A percentile compares a stretch with the other conserved stretches of the same genome.
Evolutionary conservation across 2,888 invertebrate species (phyloP).

Genomic region (Drosophila paracracens): DNA sequence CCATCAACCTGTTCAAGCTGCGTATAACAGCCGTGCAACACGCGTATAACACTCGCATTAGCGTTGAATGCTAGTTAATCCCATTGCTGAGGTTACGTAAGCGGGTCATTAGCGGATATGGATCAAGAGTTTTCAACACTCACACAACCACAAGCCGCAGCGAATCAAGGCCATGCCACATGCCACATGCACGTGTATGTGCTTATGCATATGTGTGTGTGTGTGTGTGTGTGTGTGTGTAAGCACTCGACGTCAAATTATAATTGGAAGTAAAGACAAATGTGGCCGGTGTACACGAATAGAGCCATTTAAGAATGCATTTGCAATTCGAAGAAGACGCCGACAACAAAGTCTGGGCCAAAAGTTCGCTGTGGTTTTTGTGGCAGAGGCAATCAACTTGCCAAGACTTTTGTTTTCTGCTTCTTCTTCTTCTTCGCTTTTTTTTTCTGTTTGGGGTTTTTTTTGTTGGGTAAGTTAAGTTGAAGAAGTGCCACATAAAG

Average conservation of each 20-base stretch:
- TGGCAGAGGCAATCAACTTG: slow-evolving; percentile 29
- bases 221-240: not conserved
- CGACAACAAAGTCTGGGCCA: slow-evolving; percentile 54
- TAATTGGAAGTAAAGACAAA: slow-evolving; percentile 17
- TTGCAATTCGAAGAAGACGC: slow-evolving; percentile 16
- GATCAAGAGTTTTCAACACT: slow-evolving; percentile 9
- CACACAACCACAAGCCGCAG: not conserved
- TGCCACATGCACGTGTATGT: not conserved
- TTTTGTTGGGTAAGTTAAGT: slow-evolving; percentile 12
- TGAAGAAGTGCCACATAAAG: slow-evolving; percentile 39
- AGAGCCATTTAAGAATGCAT: slow-evolving; percentile 42
- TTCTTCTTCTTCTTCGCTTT: not conserved
- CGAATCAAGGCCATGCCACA: slow-evolving; percentile 35
- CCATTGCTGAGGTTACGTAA: not conserved
- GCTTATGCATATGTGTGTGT: not conserved
- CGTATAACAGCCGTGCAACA: slow-evolving; percentile 12
- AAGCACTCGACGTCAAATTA: slow-evolving; percentile 13
- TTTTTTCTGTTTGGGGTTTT: slow-evolving; percentile 1
- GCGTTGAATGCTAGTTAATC: slow-evolving; percentile 4
- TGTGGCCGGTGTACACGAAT: not conserved
- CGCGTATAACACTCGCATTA: slow-evolving; percentile 20
- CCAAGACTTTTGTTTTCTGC: slow-evolving; percentile 20
- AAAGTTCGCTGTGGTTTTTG: slow-evolving; percentile 44
- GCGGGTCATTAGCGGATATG: slow-evolving; percentile 14
- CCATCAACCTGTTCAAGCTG: not conserved